Evolutionary conservation across 2,888 invertebrate genomes (phyloP).

Genomic region (Meiosimyza platycephala): DNA sequence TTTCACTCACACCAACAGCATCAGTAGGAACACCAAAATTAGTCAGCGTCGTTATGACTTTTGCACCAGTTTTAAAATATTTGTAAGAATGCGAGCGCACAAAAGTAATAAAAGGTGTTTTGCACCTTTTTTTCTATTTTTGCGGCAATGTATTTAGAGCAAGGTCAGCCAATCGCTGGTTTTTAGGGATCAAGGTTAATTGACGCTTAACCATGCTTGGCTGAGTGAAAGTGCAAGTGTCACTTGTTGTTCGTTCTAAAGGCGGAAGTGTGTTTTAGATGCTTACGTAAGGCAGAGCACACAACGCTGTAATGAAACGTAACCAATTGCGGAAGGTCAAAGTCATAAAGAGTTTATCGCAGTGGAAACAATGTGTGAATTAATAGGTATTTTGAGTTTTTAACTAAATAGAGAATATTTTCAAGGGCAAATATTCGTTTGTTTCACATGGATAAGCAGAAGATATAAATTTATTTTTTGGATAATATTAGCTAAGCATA

Average conservation of each 20-base stretch:
- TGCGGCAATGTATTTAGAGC: conserved; percentile 14
- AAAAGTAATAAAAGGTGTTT: conserved; percentile 11
- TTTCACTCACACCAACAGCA: no score
- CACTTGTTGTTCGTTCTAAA: conserved; percentile 40
- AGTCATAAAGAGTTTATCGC: conserved; percentile 5
- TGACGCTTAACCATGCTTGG: conserved; percentile 51
- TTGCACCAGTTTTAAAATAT: conserved; percentile 19
- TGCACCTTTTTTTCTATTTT: neutral
- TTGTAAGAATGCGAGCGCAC: neutral
- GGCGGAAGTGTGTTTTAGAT: neutral
- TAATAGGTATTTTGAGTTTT: neutral
- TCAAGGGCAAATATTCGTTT: neutral
- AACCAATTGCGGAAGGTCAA: neutral
- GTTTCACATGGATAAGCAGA: neutral
- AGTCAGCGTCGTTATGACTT: conserved; percentile 13
- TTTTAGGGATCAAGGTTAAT: conserved; percentile 55
- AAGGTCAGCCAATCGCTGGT: conserved; percentile 14
- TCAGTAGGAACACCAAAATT: neutral
- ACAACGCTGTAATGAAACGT: no score
- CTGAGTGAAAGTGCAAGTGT: conserved; percentile 56
- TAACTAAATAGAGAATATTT: neutral
- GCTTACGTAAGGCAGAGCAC: no score
- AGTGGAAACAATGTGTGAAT: neutral
- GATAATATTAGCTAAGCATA: no score
- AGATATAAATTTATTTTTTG: no score